These are phyloP conservation scores for Hylaeus volcanicus DNA, from an alignment of 1,140 invertebrate species.

Conservation along the genomic window DNA sequence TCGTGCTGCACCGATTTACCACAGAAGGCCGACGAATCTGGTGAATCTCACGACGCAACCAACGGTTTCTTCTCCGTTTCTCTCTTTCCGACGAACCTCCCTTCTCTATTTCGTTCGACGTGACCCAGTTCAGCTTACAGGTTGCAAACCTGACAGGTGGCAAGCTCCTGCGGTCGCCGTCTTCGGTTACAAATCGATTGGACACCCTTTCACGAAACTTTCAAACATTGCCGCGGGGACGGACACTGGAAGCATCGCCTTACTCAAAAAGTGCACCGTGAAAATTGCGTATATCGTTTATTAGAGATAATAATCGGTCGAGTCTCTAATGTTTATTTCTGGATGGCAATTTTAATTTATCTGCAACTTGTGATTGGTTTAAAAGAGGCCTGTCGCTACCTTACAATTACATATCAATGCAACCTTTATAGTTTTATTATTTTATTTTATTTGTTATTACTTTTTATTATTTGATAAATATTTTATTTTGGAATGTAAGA, in stretches of 20 bases:
- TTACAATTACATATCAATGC: too few relatives aligned
- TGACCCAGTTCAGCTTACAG: constrained; percentile 36
- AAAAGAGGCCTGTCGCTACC: too few relatives aligned
- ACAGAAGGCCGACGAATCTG: constrained; percentile 22
- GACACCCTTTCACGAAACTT: constrained; percentile 19
- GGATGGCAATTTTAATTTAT: too few relatives aligned
- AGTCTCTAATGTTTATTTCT: too few relatives aligned
- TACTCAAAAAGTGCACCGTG: background rate
- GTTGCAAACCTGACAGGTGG: constrained; percentile 32
- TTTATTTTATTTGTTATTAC: too few relatives aligned
- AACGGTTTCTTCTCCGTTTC: constrained; percentile 5
- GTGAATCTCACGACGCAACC: constrained; percentile 4
- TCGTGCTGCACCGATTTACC: constrained; percentile 22
- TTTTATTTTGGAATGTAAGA: too few relatives aligned
- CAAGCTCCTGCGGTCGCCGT: constrained; percentile 36
- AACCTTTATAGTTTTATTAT: too few relatives aligned
- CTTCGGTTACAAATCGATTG: constrained; percentile 39
- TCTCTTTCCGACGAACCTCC: background rate
- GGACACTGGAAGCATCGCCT: background rate
- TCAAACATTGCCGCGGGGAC: background rate
- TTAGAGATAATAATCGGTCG: too few relatives aligned
- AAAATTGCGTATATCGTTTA: too few relatives aligned
- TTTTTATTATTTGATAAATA: too few relatives aligned
- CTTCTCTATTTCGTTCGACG: constrained; percentile 1
- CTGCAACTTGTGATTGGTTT: too few relatives aligned